Conservation (phyloP, 1,140 invertebrate species). For the Aphaenogaster rudis region DNA sequence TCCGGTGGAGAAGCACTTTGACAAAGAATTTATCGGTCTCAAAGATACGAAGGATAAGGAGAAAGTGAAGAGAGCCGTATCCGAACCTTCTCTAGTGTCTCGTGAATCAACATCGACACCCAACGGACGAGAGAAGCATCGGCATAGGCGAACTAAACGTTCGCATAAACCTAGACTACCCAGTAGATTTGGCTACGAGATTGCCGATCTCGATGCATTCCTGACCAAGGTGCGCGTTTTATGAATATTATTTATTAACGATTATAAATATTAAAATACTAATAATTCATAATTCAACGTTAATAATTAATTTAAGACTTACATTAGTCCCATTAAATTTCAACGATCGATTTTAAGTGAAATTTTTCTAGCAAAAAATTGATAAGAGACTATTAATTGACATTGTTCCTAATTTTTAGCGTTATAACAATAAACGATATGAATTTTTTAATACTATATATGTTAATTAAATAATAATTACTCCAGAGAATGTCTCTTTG, state of each 20-base stretch:
- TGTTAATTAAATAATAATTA: slow-evolving; percentile 9
- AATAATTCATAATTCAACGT: not conserved
- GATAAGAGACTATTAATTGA: not conserved
- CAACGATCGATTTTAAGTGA: not conserved
- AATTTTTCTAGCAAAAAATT: not conserved
- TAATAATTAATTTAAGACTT: not conserved
- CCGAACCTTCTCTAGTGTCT: slow-evolving; percentile 79
- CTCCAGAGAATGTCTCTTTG: not conserved
- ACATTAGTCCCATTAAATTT: not conserved
- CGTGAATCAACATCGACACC: slow-evolving; percentile 75
- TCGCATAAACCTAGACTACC: slow-evolving; percentile 78
- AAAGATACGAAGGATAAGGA: slow-evolving; percentile 73
- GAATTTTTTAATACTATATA: not conserved
- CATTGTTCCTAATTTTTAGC: not conserved
- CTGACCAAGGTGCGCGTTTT: slow-evolving; percentile 88
- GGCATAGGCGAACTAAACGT: slow-evolving; percentile 78
- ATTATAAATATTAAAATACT: not conserved
- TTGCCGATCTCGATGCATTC: slow-evolving; percentile 91
- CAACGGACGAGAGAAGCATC: slow-evolving; percentile 75
- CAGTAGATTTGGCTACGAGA: slow-evolving; percentile 90
- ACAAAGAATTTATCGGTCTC: slow-evolving; percentile 66
- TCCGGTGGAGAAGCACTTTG: slow-evolving; percentile 64
- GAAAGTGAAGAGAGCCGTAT: slow-evolving; percentile 81
- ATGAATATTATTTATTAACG: too few species aligned
- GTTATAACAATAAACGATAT: not conserved